A percentile compares a stretch with the other conserved stretches of the same genome.
Evolutionary conservation across 2,888 invertebrate species (phyloP).

Genomic region (Nineta flava): DNA sequence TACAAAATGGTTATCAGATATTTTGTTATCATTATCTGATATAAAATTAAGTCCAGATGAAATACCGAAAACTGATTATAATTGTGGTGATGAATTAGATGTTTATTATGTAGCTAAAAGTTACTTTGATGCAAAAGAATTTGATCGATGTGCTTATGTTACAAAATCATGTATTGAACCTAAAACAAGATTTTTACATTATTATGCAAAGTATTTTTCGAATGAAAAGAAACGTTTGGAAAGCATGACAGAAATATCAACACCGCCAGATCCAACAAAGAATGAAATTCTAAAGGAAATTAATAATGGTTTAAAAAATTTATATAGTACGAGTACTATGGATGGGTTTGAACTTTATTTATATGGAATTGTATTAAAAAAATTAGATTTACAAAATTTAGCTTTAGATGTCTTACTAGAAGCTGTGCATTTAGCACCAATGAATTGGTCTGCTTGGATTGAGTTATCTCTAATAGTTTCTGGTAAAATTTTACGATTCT

Average conservation of each 20-base stretch:
- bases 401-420: conserved; percentile 68
- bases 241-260: conserved; percentile 44
- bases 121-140: conserved; percentile 83
- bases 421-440: conserved; percentile 61
- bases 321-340: conserved; percentile 41
- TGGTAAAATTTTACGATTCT: background rate
- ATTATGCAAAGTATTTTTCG: conserved; percentile 75
- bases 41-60: conserved; percentile 41
- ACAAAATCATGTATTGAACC: conserved; percentile 50
- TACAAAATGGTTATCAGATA: conserved; percentile 78
- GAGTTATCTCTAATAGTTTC: conserved; percentile 71
- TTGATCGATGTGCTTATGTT: conserved; percentile 73
- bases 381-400: conserved; percentile 61
- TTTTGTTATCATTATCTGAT: conserved; percentile 60
- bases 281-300: conserved; percentile 37
- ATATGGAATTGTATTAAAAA: conserved; percentile 81
- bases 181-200: conserved; percentile 66
- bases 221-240: conserved; percentile 82
- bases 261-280: conserved; percentile 39
- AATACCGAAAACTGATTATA: conserved; percentile 28
- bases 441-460: conserved; percentile 91
- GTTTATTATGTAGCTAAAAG: conserved; percentile 65
- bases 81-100: conserved; percentile 47
- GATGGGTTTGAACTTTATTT: conserved; percentile 83
- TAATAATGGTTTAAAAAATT: conserved; percentile 37